Evolutionary conservation across 2,888 invertebrate species (phyloP).

Genomic region (Amphipyra tragopoginis): DNA sequence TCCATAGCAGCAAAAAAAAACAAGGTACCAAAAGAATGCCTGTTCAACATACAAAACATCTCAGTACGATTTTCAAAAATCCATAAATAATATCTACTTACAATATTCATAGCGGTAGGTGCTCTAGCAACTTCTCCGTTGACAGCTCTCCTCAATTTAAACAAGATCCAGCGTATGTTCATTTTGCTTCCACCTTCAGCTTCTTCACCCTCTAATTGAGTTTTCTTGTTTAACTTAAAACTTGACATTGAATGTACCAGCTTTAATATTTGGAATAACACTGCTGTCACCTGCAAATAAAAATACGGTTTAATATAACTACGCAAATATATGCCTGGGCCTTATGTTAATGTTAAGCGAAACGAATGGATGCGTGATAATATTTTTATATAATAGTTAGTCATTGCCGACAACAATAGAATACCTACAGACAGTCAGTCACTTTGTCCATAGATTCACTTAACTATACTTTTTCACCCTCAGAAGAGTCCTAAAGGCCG

Average conservation of each 20-base stretch:
- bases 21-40: neutral
- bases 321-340: too few relatives aligned
- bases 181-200: constrained; percentile 85
- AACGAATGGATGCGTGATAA: too few relatives aligned
- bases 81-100: constrained; percentile 85
- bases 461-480: too few relatives aligned
- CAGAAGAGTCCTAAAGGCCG: too few relatives aligned
- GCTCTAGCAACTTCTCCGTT: constrained; percentile 94
- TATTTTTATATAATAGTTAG: too few relatives aligned
- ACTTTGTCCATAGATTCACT: too few relatives aligned
- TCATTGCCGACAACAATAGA: too few relatives aligned
- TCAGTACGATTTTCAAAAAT: too few relatives aligned
- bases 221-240: constrained; percentile 71
- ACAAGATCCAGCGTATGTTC: constrained; percentile 93
- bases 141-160: constrained; percentile 93
- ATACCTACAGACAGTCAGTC: too few relatives aligned
- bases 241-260: constrained; percentile 82
- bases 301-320: neutral
- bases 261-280: constrained; percentile 85
- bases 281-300: constrained; percentile 85
- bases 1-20: too few relatives aligned
- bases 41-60: too few relatives aligned
- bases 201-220: constrained; percentile 70
- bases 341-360: too few relatives aligned
- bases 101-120: constrained; percentile 92